Evolutionary conservation across 2,113 vertebrate genomes (phyloP).

Genomic region (Pogonocichla stellata): DNA sequence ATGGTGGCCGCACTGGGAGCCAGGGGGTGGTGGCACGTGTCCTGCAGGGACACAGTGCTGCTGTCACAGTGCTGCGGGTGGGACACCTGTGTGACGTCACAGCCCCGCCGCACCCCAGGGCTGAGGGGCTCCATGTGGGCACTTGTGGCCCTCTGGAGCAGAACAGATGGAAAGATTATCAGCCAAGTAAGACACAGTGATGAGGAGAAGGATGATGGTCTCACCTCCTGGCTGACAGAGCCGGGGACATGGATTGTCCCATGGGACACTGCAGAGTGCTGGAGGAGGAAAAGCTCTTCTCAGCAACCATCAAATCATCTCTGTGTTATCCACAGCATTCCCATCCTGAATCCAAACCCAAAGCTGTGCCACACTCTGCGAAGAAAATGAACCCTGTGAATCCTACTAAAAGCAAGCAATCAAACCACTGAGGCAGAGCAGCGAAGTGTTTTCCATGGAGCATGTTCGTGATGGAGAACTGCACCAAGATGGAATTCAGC

Average conservation of each 20-base stretch:
- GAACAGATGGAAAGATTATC: background rate
- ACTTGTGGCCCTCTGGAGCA: background rate
- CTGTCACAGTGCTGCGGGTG: background rate
- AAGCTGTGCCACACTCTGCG: background rate
- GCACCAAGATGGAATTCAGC: background rate
- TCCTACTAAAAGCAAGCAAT: background rate
- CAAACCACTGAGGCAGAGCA: fast-evolving
- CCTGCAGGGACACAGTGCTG: background rate
- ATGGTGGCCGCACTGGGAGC: background rate
- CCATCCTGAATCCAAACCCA: background rate
- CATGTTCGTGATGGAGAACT: background rate
- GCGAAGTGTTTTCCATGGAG: background rate
- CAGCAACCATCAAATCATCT: background rate
- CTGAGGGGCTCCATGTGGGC: background rate
- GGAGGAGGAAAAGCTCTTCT: background rate
- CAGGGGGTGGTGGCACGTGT: background rate
- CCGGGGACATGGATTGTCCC: background rate
- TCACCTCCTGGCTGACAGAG: background rate
- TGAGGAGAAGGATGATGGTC: background rate
- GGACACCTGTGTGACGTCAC: background rate
- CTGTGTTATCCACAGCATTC: background rate
- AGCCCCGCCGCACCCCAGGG: background rate
- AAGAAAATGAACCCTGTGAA: background rate
- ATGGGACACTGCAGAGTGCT: background rate
- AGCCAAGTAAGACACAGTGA: background rate